These are phyloP conservation scores for Nestor notabilis DNA, from an alignment of 2,113 vertebrate genomes.

Conservation along the genomic window DNA sequence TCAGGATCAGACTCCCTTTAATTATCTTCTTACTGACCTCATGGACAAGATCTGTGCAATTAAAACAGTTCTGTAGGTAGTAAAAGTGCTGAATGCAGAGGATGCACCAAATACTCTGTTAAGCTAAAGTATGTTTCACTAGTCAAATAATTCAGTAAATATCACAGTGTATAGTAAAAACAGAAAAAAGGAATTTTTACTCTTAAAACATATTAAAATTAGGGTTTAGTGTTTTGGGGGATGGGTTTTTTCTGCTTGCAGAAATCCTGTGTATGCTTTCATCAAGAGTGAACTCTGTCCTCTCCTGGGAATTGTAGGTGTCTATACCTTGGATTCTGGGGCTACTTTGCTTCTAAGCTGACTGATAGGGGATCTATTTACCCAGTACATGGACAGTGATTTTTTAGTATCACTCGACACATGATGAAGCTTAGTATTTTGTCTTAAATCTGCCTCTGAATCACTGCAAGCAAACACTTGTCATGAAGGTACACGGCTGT, in stretches of 20 bases:
- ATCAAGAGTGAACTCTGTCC: not conserved
- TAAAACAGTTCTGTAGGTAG: not conserved
- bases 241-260: not conserved
- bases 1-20: not conserved
- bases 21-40: constrained; percentile 8
- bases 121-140: not conserved
- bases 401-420: constrained; percentile 36
- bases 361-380: not conserved
- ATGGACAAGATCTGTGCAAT: not conserved
- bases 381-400: not conserved
- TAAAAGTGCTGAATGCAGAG: not conserved
- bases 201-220: not conserved
- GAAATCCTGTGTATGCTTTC: not conserved
- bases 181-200: not conserved
- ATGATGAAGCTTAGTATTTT: not conserved
- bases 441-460: not conserved
- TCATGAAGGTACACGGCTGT: not conserved
- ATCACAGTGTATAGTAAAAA: not conserved
- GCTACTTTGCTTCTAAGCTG: constrained; percentile 3
- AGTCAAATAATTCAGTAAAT: not conserved
- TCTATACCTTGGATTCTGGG: not conserved
- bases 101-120: not conserved
- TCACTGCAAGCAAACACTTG: constrained; percentile 3
- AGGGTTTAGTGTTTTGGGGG: not conserved
- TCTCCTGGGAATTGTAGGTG: not conserved